Percentiles rank a stretch among this genome's conserved stretches.
Conservation (phyloP, 1,140 invertebrate species). For the Triops longicaudatus region DNA sequence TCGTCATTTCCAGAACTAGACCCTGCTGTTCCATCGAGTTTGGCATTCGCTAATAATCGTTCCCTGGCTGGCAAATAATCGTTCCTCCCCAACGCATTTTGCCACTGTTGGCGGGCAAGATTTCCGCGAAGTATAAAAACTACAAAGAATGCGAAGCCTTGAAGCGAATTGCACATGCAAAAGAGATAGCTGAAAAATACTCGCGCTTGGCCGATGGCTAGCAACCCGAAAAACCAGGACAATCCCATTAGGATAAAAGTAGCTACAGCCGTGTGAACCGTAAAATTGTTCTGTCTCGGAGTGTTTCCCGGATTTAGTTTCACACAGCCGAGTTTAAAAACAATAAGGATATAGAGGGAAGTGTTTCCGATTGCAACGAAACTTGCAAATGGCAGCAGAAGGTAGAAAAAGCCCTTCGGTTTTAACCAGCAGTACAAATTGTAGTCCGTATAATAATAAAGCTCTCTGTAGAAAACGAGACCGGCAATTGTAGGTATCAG, state of each 20-base stretch:
- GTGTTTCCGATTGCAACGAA: slow-evolving; percentile 40
- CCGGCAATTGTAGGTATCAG: slow-evolving; percentile 31
- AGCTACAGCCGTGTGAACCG: slow-evolving; percentile 38
- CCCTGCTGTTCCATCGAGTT: not conserved
- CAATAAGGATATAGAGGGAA: slow-evolving; percentile 38
- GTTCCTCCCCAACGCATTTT: not conserved
- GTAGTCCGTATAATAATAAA: slow-evolving; percentile 29
- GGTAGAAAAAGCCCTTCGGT: slow-evolving; percentile 39
- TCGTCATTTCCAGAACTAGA: not conserved
- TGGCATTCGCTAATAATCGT: not conserved
- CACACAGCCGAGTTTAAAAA: slow-evolving; percentile 38
- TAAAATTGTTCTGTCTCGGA: slow-evolving; percentile 32
- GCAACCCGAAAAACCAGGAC: slow-evolving; percentile 47
- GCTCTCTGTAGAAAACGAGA: slow-evolving; percentile 30
- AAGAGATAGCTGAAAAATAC: slow-evolving; percentile 47
- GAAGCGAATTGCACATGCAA: slow-evolving; percentile 45
- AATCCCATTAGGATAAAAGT: slow-evolving; percentile 47
- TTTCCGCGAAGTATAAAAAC: not conserved
- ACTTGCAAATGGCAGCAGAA: slow-evolving; percentile 39
- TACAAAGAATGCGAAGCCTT: slow-evolving; percentile 46
- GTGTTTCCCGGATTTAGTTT: slow-evolving; percentile 38
- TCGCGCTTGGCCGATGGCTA: slow-evolving; percentile 43
- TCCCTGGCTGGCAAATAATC: not conserved
- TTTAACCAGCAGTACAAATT: slow-evolving; percentile 41
- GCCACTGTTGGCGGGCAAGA: not conserved